phyloP scores from a whole-genome alignment of 2,797 vertebrate genomes.

The Kryptolebias ocellatus region DNA sequence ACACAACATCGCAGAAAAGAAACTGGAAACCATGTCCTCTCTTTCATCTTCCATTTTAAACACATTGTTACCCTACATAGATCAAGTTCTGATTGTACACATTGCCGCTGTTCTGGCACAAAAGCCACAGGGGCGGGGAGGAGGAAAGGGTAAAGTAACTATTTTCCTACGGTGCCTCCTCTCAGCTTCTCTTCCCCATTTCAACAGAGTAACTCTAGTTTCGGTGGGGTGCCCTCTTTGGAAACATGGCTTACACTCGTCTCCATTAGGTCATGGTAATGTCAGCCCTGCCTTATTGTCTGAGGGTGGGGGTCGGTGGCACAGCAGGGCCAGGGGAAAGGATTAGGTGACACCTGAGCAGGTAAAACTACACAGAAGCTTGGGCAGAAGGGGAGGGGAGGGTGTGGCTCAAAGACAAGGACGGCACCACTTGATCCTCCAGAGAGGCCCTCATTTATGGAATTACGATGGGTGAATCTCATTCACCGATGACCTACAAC shows the following conservation, averaged over 20 bases:
- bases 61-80: conserved; percentile 53
- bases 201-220: conserved; percentile 63
- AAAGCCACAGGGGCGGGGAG: conserved; percentile 54
- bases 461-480: conserved; percentile 63
- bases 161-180: conserved; percentile 50
- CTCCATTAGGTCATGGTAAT: conserved; percentile 79
- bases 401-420: conserved; percentile 71
- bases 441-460: conserved; percentile 64
- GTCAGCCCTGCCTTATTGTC: conserved; percentile 78
- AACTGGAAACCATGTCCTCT: conserved; percentile 48
- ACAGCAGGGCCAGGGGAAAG: conserved; percentile 63
- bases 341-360: conserved; percentile 82
- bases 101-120: conserved; percentile 63
- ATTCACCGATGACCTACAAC: conserved; percentile 25
- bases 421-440: conserved; percentile 65
- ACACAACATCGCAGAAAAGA: conserved; percentile 44
- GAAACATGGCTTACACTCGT: conserved; percentile 48
- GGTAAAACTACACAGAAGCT: conserved; percentile 76
- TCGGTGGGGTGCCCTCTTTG: conserved; percentile 69
- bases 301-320: conserved; percentile 72
- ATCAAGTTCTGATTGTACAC: conserved; percentile 71
- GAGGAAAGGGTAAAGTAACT: conserved; percentile 61
- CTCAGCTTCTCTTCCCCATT: conserved; percentile 45
- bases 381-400: conserved; percentile 43
- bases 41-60: conserved; percentile 60